phyloP scores from a whole-genome alignment of 2,888 invertebrate genomes.

The Drosophila niveifrons region DNA sequence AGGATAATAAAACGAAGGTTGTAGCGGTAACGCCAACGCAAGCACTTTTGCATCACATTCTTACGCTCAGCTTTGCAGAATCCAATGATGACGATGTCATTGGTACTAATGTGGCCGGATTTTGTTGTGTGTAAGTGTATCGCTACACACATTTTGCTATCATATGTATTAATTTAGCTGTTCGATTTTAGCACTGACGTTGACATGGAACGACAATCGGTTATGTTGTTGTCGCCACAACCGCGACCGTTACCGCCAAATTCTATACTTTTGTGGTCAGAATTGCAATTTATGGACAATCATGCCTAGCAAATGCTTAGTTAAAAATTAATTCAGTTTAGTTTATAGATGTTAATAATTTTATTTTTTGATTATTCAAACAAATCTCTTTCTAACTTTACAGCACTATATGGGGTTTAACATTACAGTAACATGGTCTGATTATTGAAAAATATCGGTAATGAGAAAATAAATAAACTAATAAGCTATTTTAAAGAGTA shows the following conservation, averaged over 20 bases:
- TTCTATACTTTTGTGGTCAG: constrained; percentile 93
- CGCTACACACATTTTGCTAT: not conserved
- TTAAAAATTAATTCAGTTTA: not conserved
- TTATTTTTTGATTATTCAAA: not conserved
- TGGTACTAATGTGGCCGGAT: constrained; percentile 94
- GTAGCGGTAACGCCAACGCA: constrained; percentile 92
- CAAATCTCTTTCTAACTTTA: not conserved
- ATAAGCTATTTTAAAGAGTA: too few relatives aligned
- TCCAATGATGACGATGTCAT: constrained; percentile 94
- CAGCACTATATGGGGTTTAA: not conserved
- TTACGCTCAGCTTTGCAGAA: constrained; percentile 95
- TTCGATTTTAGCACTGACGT: constrained; percentile 91
- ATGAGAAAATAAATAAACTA: too few relatives aligned
- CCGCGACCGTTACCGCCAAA: constrained; percentile 97
- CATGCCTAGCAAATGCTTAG: constrained; percentile 85
- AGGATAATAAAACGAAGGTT: constrained; percentile 95
- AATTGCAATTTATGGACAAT: constrained; percentile 97
- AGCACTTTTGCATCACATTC: constrained; percentile 93
- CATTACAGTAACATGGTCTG: not conserved
- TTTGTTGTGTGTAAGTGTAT: constrained; percentile 94
- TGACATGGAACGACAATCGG: constrained; percentile 93
- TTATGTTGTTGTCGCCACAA: constrained; percentile 97
- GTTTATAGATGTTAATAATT: not conserved
- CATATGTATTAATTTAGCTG: constrained; percentile 2
- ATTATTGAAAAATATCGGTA: not conserved